Conservation (phyloP, 1,140 invertebrate species). For the Calycopis cecrops region DNA sequence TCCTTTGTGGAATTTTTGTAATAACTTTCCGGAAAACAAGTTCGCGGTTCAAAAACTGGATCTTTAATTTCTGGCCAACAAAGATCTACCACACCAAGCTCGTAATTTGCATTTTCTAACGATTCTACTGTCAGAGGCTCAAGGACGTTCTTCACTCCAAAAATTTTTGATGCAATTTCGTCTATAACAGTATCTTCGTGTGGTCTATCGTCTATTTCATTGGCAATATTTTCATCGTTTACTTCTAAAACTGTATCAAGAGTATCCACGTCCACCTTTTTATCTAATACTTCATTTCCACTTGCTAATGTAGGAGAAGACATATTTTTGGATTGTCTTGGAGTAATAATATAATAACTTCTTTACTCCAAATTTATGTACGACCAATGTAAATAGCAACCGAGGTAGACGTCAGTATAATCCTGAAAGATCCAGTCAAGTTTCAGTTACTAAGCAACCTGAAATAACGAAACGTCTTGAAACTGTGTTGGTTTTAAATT, state of each 20-base stretch:
- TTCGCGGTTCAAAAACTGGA: constrained; percentile 71
- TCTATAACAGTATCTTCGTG: constrained; percentile 44
- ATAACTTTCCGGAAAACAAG: constrained; percentile 82
- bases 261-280: constrained; percentile 38
- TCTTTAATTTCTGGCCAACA: constrained; percentile 69
- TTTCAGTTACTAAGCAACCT: no score
- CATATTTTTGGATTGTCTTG: no score
- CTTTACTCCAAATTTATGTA: no score
- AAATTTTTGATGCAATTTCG: constrained; percentile 56
- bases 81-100: constrained; percentile 57
- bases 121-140: constrained; percentile 50
- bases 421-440: no score
- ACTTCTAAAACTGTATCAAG: constrained; percentile 58
- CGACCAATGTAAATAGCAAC: no score
- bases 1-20: constrained; percentile 85
- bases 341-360: no score
- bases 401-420: no score
- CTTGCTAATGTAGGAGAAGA: no score
- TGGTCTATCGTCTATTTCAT: constrained; percentile 47
- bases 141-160: constrained; percentile 40
- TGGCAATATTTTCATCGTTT: constrained; percentile 44
- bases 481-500: no score
- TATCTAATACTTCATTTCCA: constrained; percentile 29
- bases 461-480: no score
- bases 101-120: constrained; percentile 62